A percentile compares a stretch with the other conserved stretches of the same genome.
phyloP scores from a whole-genome alignment of 2,113 vertebrate species.

The Ammodramus savannarum region DNA sequence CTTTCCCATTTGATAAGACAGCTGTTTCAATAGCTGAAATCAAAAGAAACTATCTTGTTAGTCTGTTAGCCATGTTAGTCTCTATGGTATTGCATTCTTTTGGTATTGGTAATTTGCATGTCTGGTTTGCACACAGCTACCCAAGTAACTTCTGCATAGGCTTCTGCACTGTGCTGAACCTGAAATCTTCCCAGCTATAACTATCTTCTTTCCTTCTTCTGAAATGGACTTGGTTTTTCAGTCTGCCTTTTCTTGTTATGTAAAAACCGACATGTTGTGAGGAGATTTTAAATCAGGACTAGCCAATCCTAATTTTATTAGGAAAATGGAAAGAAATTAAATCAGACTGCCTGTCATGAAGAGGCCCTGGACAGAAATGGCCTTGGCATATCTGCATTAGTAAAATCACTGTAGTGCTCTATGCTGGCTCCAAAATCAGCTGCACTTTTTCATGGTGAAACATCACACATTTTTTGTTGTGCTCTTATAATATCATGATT shows the following conservation, averaged over 20 bases:
- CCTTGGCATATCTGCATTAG: neutral
- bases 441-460: neutral
- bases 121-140: neutral
- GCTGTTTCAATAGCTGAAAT: neutral
- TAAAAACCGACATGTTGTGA: neutral
- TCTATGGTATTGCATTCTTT: neutral
- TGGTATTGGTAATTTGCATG: neutral
- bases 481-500: neutral
- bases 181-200: neutral
- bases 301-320: neutral
- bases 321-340: neutral
- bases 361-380: neutral
- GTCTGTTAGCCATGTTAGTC: rapidly evolving
- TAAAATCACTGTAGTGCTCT: neutral
- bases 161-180: neutral
- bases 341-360: neutral
- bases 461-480: neutral
- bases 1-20: neutral
- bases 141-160: neutral
- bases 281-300: neutral
- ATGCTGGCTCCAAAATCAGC: neutral
- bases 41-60: neutral
- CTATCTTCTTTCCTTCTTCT: neutral
- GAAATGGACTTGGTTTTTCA: neutral
- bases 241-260: neutral